Conservation (phyloP, 2,888 invertebrate species). For the Hemistola chrysoprasaria region DNA sequence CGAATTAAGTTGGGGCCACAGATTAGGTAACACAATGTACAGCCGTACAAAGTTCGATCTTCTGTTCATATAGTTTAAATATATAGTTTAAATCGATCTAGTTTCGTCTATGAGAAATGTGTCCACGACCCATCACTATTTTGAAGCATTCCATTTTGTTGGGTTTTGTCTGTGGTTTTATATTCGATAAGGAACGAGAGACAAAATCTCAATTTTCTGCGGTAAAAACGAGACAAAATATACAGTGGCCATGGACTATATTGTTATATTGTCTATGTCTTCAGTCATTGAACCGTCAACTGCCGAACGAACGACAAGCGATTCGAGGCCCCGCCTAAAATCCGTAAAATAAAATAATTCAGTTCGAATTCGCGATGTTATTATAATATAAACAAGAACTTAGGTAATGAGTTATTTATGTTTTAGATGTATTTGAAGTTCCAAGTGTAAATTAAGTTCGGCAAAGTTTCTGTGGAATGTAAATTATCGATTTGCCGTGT, state of each 20-base stretch:
- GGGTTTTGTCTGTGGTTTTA: slow-evolving; percentile 12
- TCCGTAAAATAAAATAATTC: slow-evolving; percentile 66
- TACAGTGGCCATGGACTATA: slow-evolving; percentile 24
- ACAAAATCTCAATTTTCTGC: background rate
- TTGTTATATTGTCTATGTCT: slow-evolving; percentile 52
- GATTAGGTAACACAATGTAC: too few species aligned
- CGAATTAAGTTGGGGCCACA: too few species aligned
- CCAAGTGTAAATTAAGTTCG: background rate
- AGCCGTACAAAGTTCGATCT: too few species aligned
- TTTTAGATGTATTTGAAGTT: slow-evolving; percentile 2
- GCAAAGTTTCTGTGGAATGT: slow-evolving; percentile 39
- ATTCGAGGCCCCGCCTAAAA: slow-evolving; percentile 76
- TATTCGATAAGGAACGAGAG: background rate
- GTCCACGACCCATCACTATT: background rate
- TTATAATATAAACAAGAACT: slow-evolving; percentile 58
- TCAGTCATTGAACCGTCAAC: slow-evolving; percentile 67
- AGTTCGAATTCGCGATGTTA: slow-evolving; percentile 71
- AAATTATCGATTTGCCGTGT: slow-evolving; percentile 69
- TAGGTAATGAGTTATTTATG: slow-evolving; percentile 61
- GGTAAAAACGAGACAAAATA: slow-evolving; percentile 11
- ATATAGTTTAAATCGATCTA: too few species aligned
- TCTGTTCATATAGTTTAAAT: too few species aligned
- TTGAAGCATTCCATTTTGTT: background rate
- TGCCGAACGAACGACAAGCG: slow-evolving; percentile 71
- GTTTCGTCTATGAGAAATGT: too few species aligned